Evolutionary conservation across 30 jellyfish, hydroid and myxozoan species (phyloP).

Genomic region (Aurelia sp.): DNA sequence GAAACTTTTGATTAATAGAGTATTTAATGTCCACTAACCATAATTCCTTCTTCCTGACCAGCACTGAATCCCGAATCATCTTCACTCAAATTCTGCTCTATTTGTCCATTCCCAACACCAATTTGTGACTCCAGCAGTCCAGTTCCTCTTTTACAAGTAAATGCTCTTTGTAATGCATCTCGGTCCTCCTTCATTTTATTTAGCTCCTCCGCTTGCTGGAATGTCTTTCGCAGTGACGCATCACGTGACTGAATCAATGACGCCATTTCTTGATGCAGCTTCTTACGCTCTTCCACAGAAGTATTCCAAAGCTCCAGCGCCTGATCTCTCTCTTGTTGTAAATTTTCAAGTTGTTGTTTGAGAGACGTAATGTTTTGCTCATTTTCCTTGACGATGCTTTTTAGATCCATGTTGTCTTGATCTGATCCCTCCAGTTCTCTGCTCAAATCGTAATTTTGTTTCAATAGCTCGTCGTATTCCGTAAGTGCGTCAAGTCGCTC

Average conservation of each 20-base stretch:
- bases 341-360: conserved; percentile 64
- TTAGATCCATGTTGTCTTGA: conserved; percentile 35
- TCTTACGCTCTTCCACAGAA: conserved; percentile 83
- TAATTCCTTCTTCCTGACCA: neutral
- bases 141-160: conserved; percentile 16
- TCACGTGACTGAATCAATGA: conserved; percentile 72
- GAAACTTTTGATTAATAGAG: too few relatives aligned
- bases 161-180: conserved; percentile 54
- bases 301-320: conserved; percentile 83
- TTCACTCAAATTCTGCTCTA: neutral
- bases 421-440: conserved; percentile 43
- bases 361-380: conserved; percentile 56
- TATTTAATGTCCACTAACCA: neutral
- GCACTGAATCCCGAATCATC: conserved; percentile 12
- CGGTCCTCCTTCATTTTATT: conserved; percentile 52
- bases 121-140: conserved; percentile 10
- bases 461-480: conserved; percentile 72
- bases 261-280: conserved; percentile 80
- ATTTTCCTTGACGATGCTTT: neutral
- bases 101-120: neutral
- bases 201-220: conserved; percentile 79
- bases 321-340: conserved; percentile 77
- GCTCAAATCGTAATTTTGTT: conserved; percentile 57
- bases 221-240: conserved; percentile 63
- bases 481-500: conserved; percentile 82